These are phyloP conservation scores for Centropus unirufus DNA, from an alignment of 2,113 vertebrate genomes.

Conservation along the genomic window DNA sequence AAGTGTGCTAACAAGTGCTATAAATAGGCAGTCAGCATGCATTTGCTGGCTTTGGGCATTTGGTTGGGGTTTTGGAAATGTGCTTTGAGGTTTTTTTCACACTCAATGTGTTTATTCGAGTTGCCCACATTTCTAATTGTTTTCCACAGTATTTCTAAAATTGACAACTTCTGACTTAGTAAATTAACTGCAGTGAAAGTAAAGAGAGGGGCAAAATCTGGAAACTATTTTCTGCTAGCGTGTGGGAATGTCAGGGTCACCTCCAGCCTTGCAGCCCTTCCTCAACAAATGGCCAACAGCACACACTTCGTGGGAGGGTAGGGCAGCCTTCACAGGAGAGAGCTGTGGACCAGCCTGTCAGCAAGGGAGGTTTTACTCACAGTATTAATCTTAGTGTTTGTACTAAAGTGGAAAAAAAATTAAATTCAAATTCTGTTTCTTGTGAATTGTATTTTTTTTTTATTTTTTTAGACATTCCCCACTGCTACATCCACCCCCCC, in stretches of 20 bases:
- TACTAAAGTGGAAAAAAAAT: not conserved
- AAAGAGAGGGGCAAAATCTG: not conserved
- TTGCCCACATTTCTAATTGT: not conserved
- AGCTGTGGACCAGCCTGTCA: not conserved
- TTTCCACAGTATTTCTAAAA: not conserved
- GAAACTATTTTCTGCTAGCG: not conserved
- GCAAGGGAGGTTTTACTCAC: not conserved
- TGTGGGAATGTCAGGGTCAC: not conserved
- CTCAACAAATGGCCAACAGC: not conserved
- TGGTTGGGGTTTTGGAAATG: not conserved
- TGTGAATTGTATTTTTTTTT: not conserved
- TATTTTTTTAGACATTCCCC: not conserved
- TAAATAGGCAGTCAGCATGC: not conserved
- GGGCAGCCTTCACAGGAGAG: not conserved
- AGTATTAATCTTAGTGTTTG: not conserved
- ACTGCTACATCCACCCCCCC: too few species aligned
- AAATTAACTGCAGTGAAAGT: not conserved
- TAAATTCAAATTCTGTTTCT: not conserved
- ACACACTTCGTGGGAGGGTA: rapidly evolving
- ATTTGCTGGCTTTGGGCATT: not conserved
- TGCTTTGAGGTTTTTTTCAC: not conserved
- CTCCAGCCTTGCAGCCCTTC: not conserved
- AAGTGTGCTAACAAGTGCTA: not conserved
- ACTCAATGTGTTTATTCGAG: not conserved
- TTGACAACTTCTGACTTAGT: not conserved